Base-by-base conservation (phyloP, 2,113 vertebrate genomes). In the Coracopsis vasa region DNA sequence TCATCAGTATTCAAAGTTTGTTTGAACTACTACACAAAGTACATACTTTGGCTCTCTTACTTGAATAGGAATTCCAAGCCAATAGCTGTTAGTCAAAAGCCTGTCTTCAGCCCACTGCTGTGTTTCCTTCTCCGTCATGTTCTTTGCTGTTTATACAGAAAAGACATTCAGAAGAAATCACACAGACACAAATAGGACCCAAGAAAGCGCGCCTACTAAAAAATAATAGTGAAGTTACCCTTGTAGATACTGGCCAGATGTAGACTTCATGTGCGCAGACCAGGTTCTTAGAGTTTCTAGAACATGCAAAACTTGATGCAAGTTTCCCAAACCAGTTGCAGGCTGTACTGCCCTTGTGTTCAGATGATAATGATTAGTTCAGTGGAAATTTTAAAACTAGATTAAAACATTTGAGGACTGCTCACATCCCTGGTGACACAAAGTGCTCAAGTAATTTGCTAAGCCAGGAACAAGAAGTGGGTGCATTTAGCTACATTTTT, bases 251-350 rank as follows among this genome's bases (percentile, higher is more conserved):
- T 39, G 42, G 29, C 24, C 18, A 64, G 42, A 9, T 13, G 25
- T 31, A 51, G 47, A 33, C 21, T 62, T 79, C 6, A 9, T 41
- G n/a, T 42, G 39, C 0, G 0, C 50, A 71, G 50, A 15, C 7
- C 48, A 53, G 33, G 11, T 64, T 41, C 47, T 39, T 37, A 19
- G 31, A 75, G 58, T 37, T 78, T 69, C 80, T 81, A n/a, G 73
- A 91, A 31, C 27, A 58, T 0, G 0, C 21, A 56, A 33, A 58
- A 39, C 39, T 75, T 21, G 39, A 65, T n/a, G 11, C 15, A 79
- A 45, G 25, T 50, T 86, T 64, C 65, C 54, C 39, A 42, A 64
- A 58, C 7, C 0, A 0, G 19, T 50, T 80, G 45, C 24, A n/a
- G 11, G 16, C 9, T 61, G 21, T 25, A 14, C 27, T 62, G 41